These are phyloP conservation scores for Strongylocentrotus purpuratus DNA, from an alignment of 35 echinoderm and acorn worm species.

Conservation along the genomic window DNA sequence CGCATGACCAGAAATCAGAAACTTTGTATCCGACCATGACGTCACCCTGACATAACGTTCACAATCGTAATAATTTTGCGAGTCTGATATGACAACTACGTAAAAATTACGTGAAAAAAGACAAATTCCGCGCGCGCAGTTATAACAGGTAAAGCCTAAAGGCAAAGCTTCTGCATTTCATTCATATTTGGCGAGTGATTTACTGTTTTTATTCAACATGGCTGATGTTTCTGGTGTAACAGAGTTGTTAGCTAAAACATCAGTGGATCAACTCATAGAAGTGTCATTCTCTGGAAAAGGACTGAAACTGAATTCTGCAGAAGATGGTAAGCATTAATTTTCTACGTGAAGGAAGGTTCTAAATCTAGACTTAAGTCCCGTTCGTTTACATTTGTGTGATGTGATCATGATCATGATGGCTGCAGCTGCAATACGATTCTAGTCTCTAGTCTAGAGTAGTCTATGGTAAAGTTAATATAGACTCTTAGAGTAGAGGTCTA, in stretches of 20 bases:
- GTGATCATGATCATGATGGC: too few relatives aligned
- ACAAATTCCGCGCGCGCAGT: not conserved
- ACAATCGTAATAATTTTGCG: too few relatives aligned
- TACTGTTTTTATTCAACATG: slow-evolving; percentile 28
- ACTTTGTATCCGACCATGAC: too few relatives aligned
- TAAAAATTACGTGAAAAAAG: too few relatives aligned
- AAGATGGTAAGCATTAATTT: slow-evolving; percentile 72
- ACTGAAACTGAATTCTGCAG: slow-evolving; percentile 79
- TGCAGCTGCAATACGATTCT: too few relatives aligned
- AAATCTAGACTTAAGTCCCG: not conserved
- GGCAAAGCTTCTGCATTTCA: not conserved
- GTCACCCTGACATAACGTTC: too few relatives aligned
- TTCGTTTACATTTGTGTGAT: not conserved
- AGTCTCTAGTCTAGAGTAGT: too few relatives aligned
- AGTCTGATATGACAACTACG: too few relatives aligned
- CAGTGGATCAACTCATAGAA: slow-evolving; percentile 85
- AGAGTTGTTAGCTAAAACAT: slow-evolving; percentile 75
- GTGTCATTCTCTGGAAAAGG: slow-evolving; percentile 94
- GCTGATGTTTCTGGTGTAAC: slow-evolving; percentile 76
- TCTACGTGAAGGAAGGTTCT: not conserved
- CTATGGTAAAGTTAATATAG: too few relatives aligned
- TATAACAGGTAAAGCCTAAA: not conserved
- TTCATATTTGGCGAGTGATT: not conserved
- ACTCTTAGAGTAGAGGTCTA: too few relatives aligned
- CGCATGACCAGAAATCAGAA: too few relatives aligned